phyloP scores from a whole-genome alignment of 2,888 invertebrate species.

The Stenurella melanura region DNA sequence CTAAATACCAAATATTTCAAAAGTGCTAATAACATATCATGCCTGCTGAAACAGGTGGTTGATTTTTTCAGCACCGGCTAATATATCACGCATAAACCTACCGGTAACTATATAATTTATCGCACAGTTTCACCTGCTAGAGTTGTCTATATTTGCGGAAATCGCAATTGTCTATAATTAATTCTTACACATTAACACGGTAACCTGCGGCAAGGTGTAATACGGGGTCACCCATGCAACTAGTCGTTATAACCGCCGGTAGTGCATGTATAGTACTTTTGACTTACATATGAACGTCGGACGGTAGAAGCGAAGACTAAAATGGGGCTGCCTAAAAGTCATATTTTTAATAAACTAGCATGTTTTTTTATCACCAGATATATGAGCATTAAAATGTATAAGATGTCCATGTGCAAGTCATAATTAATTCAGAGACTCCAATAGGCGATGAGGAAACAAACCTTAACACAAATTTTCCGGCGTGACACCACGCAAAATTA shows the following conservation, averaged over 20 bases:
- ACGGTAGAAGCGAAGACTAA: no score
- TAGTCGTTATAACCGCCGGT: slow-evolving; percentile 10
- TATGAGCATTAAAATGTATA: no score
- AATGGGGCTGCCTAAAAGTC: no score
- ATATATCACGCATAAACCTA: slow-evolving; percentile 44
- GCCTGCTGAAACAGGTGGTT: slow-evolving; percentile 16
- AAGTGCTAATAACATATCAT: neutral
- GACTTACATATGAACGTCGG: no score
- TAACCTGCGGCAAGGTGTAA: slow-evolving; percentile 51
- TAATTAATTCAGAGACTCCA: neutral
- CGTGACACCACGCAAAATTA: no score
- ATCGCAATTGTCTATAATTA: slow-evolving; percentile 58
- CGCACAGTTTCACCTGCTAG: slow-evolving; percentile 54
- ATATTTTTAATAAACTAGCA: no score
- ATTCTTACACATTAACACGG: slow-evolving; percentile 54
- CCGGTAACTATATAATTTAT: slow-evolving; percentile 51
- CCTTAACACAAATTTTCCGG: neutral
- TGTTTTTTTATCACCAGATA: no score
- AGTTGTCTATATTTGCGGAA: slow-evolving; percentile 50
- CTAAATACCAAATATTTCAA: neutral
- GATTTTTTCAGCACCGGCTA: slow-evolving; percentile 28
- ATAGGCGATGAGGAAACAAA: neutral
- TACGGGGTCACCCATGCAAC: slow-evolving; percentile 34
- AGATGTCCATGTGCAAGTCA: no score
- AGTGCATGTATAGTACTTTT: slow-evolving; percentile 1